Conservation (phyloP, 2,113 vertebrate genomes). For the Solenodon paradoxus region DNA sequence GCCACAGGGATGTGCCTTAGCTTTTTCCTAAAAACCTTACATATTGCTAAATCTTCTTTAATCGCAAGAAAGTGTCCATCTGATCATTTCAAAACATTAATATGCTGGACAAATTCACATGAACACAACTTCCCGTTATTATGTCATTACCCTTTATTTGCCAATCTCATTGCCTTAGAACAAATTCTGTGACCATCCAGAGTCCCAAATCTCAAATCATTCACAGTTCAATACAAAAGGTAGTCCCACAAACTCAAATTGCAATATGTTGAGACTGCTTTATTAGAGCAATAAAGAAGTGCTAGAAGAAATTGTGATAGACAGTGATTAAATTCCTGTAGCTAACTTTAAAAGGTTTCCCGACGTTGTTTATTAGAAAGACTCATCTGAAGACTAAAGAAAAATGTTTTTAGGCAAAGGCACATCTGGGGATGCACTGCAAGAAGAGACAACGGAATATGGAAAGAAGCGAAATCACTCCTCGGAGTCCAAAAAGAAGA, state of each 20-base stretch:
- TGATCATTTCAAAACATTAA: not conserved
- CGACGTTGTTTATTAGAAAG: not conserved
- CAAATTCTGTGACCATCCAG: not conserved
- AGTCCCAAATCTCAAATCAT: conserved; percentile 4
- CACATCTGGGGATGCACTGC: not conserved
- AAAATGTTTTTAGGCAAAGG: not conserved
- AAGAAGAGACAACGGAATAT: not conserved
- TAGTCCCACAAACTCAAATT: not conserved
- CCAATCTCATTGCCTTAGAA: not conserved
- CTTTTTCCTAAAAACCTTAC: not conserved
- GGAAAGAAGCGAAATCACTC: not conserved
- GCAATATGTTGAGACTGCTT: not conserved
- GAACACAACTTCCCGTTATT: not conserved
- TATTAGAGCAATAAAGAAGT: not conserved
- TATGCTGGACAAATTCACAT: not conserved
- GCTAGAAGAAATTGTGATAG: not conserved
- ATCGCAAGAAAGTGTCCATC: not conserved
- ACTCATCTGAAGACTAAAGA: not conserved
- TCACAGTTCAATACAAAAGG: not conserved
- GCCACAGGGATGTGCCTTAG: too few relatives aligned
- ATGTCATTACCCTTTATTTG: not conserved
- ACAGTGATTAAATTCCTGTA: not conserved
- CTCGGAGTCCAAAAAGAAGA: not conserved
- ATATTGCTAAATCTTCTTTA: not conserved
- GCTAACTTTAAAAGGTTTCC: not conserved